Percentiles rank a stretch among this genome's conserved stretches.
These are phyloP conservation scores for Rhizoglyphus robini DNA, from an alignment of 1,140 invertebrate genomes.

Conservation along the genomic window DNA sequence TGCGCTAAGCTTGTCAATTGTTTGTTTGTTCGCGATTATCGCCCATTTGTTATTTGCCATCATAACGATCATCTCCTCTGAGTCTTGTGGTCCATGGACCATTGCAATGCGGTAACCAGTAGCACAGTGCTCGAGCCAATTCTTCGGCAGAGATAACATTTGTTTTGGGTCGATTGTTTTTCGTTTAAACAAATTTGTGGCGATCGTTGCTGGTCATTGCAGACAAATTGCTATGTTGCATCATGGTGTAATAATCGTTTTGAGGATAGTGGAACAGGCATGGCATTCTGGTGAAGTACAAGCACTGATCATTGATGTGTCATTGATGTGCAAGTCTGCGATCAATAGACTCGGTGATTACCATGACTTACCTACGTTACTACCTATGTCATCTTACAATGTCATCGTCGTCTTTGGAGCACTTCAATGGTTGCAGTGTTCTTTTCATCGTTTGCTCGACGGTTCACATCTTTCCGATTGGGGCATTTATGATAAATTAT, in stretches of 20 bases:
- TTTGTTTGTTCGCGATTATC: background rate
- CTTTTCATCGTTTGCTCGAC: too few relatives aligned
- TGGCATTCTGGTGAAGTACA: too few relatives aligned
- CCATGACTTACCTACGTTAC: too few relatives aligned
- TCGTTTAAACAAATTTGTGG: background rate
- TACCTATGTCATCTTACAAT: too few relatives aligned
- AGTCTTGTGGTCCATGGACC: background rate
- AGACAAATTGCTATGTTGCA: slow-evolving; percentile 9
- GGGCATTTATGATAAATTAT: too few relatives aligned
- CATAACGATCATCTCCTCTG: too few relatives aligned
- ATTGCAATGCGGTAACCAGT: background rate
- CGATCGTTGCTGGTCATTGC: background rate
- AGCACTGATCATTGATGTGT: too few relatives aligned
- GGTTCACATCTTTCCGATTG: too few relatives aligned
- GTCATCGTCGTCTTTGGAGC: too few relatives aligned
- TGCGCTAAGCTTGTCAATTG: background rate
- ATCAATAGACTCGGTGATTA: background rate
- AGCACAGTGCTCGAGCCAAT: background rate
- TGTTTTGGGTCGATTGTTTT: background rate
- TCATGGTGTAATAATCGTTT: too few relatives aligned
- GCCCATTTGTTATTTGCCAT: background rate
- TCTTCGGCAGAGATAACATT: background rate
- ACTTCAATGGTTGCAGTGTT: too few relatives aligned
- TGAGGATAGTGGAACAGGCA: too few relatives aligned
- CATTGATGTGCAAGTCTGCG: background rate